These are phyloP conservation scores for Microtus richardsoni DNA, from an alignment of 2,113 vertebrate species.

Conservation along the genomic window DNA sequence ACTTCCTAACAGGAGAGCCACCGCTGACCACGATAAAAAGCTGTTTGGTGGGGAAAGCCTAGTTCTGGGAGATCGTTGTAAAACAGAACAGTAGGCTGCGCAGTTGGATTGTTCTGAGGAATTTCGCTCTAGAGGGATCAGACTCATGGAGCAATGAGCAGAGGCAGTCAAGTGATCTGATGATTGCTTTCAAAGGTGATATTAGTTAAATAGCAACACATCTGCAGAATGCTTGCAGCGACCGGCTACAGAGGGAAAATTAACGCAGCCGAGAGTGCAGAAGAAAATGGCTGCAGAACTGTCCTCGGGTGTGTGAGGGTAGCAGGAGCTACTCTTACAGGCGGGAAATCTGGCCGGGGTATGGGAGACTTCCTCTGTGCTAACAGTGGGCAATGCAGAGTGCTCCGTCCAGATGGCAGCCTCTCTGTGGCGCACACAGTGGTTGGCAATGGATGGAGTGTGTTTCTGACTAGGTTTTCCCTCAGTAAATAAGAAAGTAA, in stretches of 20 bases:
- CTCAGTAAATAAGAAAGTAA: conserved; percentile 5
- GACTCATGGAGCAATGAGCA: not conserved
- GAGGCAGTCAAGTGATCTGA: not conserved
- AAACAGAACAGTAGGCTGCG: not conserved
- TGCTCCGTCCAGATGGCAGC: not conserved
- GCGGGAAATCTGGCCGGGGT: not conserved
- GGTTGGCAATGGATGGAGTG: not conserved
- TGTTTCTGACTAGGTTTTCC: conserved; percentile 17
- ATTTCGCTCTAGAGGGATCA: not conserved
- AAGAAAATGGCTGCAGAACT: not conserved
- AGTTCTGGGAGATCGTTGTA: not conserved
- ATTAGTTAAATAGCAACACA: not conserved
- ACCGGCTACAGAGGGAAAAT: not conserved
- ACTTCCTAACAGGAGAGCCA: not conserved
- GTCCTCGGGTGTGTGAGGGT: conserved; percentile 22
- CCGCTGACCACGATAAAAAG: not conserved
- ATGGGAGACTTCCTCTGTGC: not conserved
- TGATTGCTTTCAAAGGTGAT: not conserved
- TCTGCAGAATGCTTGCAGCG: not conserved
- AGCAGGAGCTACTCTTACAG: not conserved
- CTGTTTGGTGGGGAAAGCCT: not conserved
- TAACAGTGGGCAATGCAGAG: not conserved
- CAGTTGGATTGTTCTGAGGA: not conserved
- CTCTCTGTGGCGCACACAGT: not conserved
- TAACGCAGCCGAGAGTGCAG: not conserved